Conservation (phyloP, 2,113 vertebrate species). For the Campylomormyrus numenius region DNA sequence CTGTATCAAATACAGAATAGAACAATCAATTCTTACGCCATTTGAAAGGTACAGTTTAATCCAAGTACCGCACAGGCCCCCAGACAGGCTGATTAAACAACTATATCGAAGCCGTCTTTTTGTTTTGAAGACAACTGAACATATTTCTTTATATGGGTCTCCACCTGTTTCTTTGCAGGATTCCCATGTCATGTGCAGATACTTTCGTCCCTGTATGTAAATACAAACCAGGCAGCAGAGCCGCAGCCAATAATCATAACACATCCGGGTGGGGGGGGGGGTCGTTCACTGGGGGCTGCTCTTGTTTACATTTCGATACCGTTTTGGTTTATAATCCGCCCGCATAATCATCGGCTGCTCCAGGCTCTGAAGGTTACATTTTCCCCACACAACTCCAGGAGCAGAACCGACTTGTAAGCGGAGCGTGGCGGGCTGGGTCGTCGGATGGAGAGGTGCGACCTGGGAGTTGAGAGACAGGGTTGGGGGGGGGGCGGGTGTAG, state of each 20-base stretch:
- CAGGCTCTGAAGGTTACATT: not conserved
- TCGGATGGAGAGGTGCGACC: conserved; percentile 21
- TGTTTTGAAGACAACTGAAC: not conserved
- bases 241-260: not conserved
- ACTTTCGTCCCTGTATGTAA: not conserved
- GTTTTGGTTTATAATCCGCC: not conserved
- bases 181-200: not conserved
- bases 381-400: not conserved
- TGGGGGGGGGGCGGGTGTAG: no score
- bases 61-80: not conserved
- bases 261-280: not conserved
- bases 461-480: not conserved
- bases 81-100: not conserved
- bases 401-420: not conserved
- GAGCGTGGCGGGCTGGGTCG: not conserved
- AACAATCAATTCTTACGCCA: not conserved
- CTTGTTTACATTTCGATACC: not conserved
- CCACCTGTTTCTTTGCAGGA: not conserved
- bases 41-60: not conserved
- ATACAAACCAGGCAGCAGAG: not conserved
- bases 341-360: not conserved
- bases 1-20: not conserved
- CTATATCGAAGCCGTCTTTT: not conserved
- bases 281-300: not conserved
- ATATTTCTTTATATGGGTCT: not conserved